Conservation (phyloP, 2,888 invertebrate species). For the Alloscopus bannaensis region DNA sequence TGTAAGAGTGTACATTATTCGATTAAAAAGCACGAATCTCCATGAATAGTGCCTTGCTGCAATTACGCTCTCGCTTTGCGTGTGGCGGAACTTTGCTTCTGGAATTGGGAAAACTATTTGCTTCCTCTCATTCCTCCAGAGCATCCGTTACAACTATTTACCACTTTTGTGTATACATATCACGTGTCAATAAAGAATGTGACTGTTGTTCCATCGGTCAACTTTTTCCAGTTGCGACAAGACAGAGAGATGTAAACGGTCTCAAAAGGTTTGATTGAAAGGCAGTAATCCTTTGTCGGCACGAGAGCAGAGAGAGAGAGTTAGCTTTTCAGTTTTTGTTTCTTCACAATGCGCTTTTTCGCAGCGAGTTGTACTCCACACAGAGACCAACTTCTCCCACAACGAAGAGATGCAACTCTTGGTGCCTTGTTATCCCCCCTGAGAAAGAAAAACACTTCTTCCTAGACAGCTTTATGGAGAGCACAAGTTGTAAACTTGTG, state of each 20-base stretch:
- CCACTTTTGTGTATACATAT: too few relatives aligned
- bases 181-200: too few relatives aligned
- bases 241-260: too few relatives aligned
- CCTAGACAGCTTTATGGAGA: conserved; percentile 30
- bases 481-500: conserved; percentile 27
- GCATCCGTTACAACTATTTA: too few relatives aligned
- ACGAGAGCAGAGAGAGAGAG: too few relatives aligned
- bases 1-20: conserved; percentile 18
- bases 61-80: conserved; percentile 10
- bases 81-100: conserved; percentile 46
- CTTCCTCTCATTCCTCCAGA: too few relatives aligned
- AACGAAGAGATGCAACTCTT: too few relatives aligned
- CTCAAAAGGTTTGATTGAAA: conserved; percentile 38
- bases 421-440: not conserved
- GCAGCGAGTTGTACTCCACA: conserved; percentile 10
- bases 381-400: not conserved
- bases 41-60: not conserved
- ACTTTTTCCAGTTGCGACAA: too few relatives aligned
- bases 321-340: too few relatives aligned
- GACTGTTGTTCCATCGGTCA: too few relatives aligned
- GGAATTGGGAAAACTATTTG: conserved; percentile 20
- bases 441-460: conserved; percentile 4
- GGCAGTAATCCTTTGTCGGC: conserved; percentile 32
- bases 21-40: too few relatives aligned
- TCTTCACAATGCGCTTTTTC: conserved; percentile 4